Percentiles rank a stretch among this genome's conserved stretches.
Evolutionary conservation across 2,797 vertebrate genomes (phyloP).

Genomic region (Enteromius treurensis): DNA sequence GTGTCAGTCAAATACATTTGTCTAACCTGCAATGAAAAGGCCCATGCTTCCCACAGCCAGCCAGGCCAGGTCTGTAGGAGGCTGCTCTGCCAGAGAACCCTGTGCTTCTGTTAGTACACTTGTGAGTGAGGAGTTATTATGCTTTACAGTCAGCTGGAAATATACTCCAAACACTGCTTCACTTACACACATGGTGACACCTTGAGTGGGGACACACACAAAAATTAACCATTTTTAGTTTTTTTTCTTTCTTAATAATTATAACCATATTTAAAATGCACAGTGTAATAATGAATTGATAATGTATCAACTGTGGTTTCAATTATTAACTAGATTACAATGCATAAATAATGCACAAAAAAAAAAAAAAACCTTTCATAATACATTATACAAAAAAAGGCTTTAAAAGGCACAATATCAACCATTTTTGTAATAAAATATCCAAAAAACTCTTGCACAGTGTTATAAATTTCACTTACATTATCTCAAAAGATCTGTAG

Average conservation of each 20-base stretch:
- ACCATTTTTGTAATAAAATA: too few species aligned
- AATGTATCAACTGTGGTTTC: neutral
- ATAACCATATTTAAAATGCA: neutral
- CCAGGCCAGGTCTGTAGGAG: slow-evolving; percentile 79
- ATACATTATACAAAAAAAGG: neutral
- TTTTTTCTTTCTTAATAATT: neutral
- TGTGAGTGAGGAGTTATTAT: slow-evolving; percentile 60
- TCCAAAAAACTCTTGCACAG: too few species aligned
- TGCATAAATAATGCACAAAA: neutral
- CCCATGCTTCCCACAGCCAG: slow-evolving; percentile 87
- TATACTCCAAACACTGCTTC: slow-evolving; percentile 85
- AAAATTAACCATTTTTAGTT: neutral
- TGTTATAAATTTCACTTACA: too few species aligned
- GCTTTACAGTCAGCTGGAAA: slow-evolving; percentile 78
- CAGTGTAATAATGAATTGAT: neutral
- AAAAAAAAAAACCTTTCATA: neutral
- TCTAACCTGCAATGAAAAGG: slow-evolving; percentile 88
- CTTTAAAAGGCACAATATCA: too few species aligned
- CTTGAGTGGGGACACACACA: slow-evolving; percentile 63
- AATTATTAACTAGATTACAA: neutral
- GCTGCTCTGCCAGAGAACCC: slow-evolving; percentile 2
- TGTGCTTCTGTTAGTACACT: slow-evolving; percentile 27
- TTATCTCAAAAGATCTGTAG: too few species aligned
- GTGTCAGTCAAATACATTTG: slow-evolving; percentile 18
- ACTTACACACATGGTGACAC: slow-evolving; percentile 85